phyloP scores from a whole-genome alignment of 2,888 invertebrate species.

The Yponomeuta evonymella region DNA sequence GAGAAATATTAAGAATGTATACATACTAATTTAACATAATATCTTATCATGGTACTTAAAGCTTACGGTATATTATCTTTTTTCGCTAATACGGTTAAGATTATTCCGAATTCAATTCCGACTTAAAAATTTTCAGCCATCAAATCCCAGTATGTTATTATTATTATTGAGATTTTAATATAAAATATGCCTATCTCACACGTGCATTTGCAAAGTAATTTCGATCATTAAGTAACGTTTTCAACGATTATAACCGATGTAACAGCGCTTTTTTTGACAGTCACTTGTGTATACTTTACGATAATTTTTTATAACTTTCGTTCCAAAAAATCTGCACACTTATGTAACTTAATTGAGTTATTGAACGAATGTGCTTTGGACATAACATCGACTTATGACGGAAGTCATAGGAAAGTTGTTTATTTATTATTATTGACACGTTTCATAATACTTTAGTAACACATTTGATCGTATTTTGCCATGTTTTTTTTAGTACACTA shows the following conservation, averaged over 20 bases:
- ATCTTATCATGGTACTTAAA: neutral
- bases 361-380: neutral
- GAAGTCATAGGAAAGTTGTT: neutral
- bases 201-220: neutral
- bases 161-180: neutral
- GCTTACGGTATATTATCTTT: neutral
- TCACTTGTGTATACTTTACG: neutral
- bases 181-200: neutral
- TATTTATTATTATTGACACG: neutral
- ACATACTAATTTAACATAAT: neutral
- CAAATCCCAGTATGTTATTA: neutral
- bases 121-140: neutral
- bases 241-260: conserved; percentile 1
- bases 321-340: neutral
- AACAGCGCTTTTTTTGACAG: conserved; percentile 4
- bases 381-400: neutral
- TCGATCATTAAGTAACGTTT: neutral
- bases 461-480: neutral
- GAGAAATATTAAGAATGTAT: neutral
- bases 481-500: neutral
- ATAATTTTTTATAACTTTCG: conserved; percentile 5
- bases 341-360: conserved; percentile 3
- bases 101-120: neutral
- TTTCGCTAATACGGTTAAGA: neutral
- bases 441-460: neutral